phyloP scores from a whole-genome alignment of 2,113 vertebrate genomes.

The Brachyistius frenatus region DNA sequence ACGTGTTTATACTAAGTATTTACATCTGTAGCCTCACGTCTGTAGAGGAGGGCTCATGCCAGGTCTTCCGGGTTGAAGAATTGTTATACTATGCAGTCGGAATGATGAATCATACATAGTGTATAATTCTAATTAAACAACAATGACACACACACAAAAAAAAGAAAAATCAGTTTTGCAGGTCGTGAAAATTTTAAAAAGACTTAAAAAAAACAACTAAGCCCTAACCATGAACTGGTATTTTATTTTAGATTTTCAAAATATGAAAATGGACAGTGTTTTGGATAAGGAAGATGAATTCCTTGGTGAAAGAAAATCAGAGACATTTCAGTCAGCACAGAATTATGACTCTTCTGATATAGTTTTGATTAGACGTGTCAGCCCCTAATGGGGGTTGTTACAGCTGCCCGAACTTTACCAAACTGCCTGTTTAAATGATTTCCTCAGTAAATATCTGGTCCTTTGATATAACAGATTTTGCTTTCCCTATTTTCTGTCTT shows the following conservation, averaged over 20 bases:
- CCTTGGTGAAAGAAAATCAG: too few relatives aligned
- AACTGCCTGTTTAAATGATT: rapidly evolving
- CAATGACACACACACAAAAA: not conserved
- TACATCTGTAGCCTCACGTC: not conserved
- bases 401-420: not conserved
- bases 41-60: not conserved
- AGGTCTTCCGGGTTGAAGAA: not conserved
- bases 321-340: too few relatives aligned
- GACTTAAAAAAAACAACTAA: too few relatives aligned
- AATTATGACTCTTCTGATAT: not conserved
- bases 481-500: not conserved
- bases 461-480: not conserved
- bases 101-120: not conserved
- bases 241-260: too few relatives aligned
- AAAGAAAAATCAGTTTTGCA: not conserved
- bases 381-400: not conserved
- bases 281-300: too few relatives aligned
- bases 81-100: not conserved
- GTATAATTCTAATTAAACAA: not conserved
- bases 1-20: not conserved
- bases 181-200: not conserved
- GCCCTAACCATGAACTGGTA: too few relatives aligned
- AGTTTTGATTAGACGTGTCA: not conserved
- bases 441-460: not conserved
- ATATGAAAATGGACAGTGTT: too few relatives aligned